Percentiles rank a stretch among this genome's conserved stretches.
Evolutionary conservation across 2,888 invertebrate species (phyloP).

Genomic region (Cerastis rubricosa): DNA sequence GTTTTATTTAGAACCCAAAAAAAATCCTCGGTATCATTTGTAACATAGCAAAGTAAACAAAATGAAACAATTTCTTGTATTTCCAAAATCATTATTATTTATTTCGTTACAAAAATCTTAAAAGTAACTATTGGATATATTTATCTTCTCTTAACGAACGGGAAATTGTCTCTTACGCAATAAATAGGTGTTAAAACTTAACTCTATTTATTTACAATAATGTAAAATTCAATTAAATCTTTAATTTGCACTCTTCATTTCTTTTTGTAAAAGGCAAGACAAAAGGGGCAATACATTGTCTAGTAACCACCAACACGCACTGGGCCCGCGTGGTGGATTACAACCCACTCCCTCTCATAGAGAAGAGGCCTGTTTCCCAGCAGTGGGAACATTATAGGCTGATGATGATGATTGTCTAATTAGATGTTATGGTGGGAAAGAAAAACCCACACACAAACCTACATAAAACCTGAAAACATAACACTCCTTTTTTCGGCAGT

Average conservation of each 20-base stretch:
- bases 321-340: no score
- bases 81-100: slow-evolving; percentile 27
- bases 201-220: slow-evolving; percentile 24
- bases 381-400: no score
- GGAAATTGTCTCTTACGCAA: slow-evolving; percentile 42
- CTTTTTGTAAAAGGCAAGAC: slow-evolving; percentile 24
- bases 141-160: slow-evolving; percentile 3
- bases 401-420: no score
- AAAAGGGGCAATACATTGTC: background rate
- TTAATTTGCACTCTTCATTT: slow-evolving; percentile 38
- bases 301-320: no score
- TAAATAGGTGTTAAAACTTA: slow-evolving; percentile 50
- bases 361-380: no score
- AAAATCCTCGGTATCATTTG: background rate
- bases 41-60: background rate
- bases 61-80: slow-evolving; percentile 4
- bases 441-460: background rate
- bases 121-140: slow-evolving; percentile 23
- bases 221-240: background rate
- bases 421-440: background rate
- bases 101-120: slow-evolving; percentile 30
- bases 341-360: no score
- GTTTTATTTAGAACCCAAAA: slow-evolving; percentile 72
- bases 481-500: background rate
- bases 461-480: background rate